Percentiles rank a stretch among this genome's conserved stretches.
Conservation (phyloP, 1,140 invertebrate species). For the Drosophila littoralis region DNA sequence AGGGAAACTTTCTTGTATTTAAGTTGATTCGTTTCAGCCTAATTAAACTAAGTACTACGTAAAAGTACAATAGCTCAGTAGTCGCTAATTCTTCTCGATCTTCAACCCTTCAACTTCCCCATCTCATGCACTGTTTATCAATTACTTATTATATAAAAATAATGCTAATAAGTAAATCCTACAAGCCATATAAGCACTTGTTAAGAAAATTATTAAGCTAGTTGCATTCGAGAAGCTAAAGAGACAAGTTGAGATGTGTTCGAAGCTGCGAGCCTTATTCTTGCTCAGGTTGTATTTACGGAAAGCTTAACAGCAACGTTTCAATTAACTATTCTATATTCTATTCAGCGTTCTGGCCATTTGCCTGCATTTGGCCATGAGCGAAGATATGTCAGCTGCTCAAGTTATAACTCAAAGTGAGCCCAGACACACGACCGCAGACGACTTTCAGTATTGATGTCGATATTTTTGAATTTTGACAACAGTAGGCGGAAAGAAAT, state of each 20-base stretch:
- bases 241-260: slow-evolving; percentile 41
- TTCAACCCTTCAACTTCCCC: too few species aligned
- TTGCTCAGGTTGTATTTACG: slow-evolving; percentile 41
- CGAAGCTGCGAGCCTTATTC: slow-evolving; percentile 24
- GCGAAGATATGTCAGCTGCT: slow-evolving; percentile 51
- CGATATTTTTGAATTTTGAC: not conserved
- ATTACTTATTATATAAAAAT: not conserved
- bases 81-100: too few species aligned
- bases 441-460: slow-evolving; percentile 49
- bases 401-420: slow-evolving; percentile 67
- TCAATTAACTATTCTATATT: not conserved
- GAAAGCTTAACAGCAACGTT: not conserved
- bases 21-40: too few species aligned
- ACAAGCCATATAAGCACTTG: not conserved
- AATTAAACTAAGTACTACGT: too few species aligned
- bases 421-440: slow-evolving; percentile 36
- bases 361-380: slow-evolving; percentile 25
- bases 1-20: too few species aligned
- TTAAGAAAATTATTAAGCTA: not conserved
- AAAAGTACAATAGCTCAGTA: too few species aligned
- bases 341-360: slow-evolving; percentile 38
- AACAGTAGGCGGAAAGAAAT: slow-evolving; percentile 19
- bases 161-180: slow-evolving; percentile 13
- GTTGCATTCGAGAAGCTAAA: slow-evolving; percentile 1
- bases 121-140: too few species aligned